phyloP scores from a whole-genome alignment of 2,797 vertebrate species.

The Falco cherrug region DNA sequence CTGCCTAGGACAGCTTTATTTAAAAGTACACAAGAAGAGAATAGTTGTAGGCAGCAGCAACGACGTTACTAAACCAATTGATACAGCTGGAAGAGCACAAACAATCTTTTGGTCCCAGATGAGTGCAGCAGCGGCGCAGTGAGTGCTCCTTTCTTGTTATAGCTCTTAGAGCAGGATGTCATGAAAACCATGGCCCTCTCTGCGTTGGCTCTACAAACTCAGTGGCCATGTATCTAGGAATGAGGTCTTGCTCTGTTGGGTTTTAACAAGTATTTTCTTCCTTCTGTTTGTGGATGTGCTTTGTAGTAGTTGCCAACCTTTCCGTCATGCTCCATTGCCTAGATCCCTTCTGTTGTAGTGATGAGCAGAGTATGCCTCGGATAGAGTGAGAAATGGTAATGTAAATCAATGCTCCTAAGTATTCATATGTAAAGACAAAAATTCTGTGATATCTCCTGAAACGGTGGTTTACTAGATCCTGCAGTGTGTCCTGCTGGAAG shows the following conservation, averaged over 20 bases:
- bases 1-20: background rate
- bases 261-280: background rate
- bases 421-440: background rate
- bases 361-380: background rate
- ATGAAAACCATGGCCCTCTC: background rate
- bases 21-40: background rate
- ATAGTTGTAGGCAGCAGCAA: background rate
- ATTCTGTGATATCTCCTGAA: background rate
- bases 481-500: background rate
- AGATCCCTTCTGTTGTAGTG: background rate
- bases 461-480: background rate
- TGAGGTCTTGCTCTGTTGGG: background rate
- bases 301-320: background rate
- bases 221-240: background rate
- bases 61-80: background rate
- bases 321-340: accelerated
- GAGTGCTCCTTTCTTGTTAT: background rate
- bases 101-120: background rate
- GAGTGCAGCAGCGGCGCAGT: background rate
- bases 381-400: background rate
- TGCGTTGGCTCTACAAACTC: background rate
- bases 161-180: background rate
- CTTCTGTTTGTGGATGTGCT: background rate
- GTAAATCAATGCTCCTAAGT: background rate
- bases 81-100: background rate